Conservation (phyloP, 2,113 vertebrate genomes). For the Vidua macroura region DNA sequence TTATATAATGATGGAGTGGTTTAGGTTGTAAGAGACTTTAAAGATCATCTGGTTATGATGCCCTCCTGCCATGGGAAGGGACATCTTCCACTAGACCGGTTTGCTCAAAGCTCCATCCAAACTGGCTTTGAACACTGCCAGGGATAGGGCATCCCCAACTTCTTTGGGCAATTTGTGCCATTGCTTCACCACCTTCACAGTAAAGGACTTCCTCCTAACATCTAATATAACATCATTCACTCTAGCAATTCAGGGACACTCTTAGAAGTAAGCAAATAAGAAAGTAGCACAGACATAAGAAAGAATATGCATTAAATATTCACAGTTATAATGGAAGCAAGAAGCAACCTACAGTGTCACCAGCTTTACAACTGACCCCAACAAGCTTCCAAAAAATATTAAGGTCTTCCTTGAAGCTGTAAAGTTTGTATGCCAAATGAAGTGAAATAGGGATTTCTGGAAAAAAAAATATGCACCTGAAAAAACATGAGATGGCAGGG, state of each 20-base stretch:
- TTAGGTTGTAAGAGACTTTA: background rate
- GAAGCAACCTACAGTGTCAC: background rate
- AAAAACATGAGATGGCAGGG: background rate
- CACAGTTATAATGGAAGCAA: background rate
- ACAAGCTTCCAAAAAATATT: background rate
- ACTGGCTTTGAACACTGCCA: background rate
- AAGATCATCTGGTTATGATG: background rate
- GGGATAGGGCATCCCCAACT: background rate
- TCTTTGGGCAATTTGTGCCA: background rate
- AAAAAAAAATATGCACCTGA: background rate
- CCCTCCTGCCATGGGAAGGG: background rate
- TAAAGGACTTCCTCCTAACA: background rate
- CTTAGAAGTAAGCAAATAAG: background rate
- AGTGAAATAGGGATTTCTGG: background rate
- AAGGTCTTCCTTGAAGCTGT: background rate
- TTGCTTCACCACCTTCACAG: background rate
- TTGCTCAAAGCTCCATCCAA: background rate
- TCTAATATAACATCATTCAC: background rate
- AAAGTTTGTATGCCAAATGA: background rate
- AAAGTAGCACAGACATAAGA: background rate
- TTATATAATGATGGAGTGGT: background rate
- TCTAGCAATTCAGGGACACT: background rate
- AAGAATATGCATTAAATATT: background rate
- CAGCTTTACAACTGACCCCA: background rate
- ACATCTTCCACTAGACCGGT: accelerated